These are phyloP conservation scores for Palloptera scutellata DNA, from an alignment of 2,888 invertebrate species.

Conservation along the genomic window DNA sequence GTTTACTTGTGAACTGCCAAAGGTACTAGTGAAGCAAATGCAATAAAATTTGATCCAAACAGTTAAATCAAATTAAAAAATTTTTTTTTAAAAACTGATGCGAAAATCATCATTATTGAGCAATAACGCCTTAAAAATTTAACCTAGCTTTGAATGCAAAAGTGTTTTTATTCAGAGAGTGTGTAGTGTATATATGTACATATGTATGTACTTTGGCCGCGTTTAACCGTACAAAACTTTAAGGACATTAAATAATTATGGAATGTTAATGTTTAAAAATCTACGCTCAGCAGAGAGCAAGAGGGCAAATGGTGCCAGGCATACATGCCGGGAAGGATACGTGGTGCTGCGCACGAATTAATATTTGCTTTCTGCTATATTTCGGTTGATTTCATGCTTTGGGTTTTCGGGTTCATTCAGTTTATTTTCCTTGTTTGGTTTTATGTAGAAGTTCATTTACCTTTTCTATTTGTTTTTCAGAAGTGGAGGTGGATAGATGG, in stretches of 20 bases:
- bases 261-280: conserved; percentile 23
- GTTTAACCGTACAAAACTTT: conserved; percentile 15
- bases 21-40: too few relatives aligned
- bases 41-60: too few relatives aligned
- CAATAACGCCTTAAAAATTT: too few relatives aligned
- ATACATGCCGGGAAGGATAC: not conserved
- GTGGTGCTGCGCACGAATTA: not conserved
- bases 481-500: too few relatives aligned
- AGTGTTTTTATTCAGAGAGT: too few relatives aligned
- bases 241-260: conserved; percentile 30
- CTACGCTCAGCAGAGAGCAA: conserved; percentile 3
- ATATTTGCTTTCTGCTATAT: conserved; percentile 18
- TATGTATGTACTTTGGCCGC: too few relatives aligned
- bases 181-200: too few relatives aligned
- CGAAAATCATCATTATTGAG: too few relatives aligned
- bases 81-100: too few relatives aligned
- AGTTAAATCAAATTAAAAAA: too few relatives aligned
- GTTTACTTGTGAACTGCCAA: too few relatives aligned
- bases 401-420: conserved; percentile 1
- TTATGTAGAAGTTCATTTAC: not conserved
- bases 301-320: not conserved
- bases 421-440: not conserved
- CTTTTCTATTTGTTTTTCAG: not conserved
- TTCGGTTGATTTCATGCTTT: conserved; percentile 21
- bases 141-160: too few relatives aligned